Conservation (phyloP, 2,113 vertebrate genomes). For the Brachirus orientalis region DNA sequence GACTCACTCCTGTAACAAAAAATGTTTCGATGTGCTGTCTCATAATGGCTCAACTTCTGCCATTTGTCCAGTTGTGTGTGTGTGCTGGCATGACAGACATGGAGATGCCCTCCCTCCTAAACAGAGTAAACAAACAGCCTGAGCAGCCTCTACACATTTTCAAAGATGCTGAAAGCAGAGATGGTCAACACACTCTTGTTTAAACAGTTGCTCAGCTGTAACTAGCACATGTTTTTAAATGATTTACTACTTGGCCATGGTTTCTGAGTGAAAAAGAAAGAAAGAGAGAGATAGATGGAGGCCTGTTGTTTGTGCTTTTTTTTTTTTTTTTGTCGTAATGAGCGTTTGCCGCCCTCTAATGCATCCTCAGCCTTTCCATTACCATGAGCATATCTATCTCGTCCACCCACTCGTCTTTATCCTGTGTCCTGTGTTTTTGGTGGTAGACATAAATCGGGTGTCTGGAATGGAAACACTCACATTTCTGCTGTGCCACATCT, state of each 20-base stretch:
- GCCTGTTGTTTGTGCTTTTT: not conserved
- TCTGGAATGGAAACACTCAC: conserved; percentile 74
- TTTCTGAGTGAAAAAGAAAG: not conserved
- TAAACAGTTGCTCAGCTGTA: conserved; percentile 31
- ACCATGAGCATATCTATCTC: conserved; percentile 49
- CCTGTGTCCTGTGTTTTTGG: conserved; percentile 59
- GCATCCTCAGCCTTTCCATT: conserved; percentile 52
- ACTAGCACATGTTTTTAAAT: not conserved
- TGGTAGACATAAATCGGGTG: conserved; percentile 66
- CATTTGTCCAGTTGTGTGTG: conserved; percentile 13
- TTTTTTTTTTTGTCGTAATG: conserved; percentile 4
- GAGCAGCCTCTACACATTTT: conserved; percentile 33
- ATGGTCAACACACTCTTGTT: conserved; percentile 18
- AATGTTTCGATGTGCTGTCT: conserved; percentile 27
- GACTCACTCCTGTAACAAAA: conserved; percentile 52
- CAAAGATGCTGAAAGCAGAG: conserved; percentile 23
- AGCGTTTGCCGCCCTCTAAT: conserved; percentile 23
- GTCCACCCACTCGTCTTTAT: conserved; percentile 32
- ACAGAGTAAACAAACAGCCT: conserved; percentile 44
- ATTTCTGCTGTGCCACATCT: conserved; percentile 68
- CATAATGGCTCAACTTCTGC: not conserved
- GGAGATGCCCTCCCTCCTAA: conserved; percentile 15
- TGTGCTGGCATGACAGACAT: conserved; percentile 1
- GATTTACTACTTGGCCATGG: conserved; percentile 3
- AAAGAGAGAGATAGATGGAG: not conserved